These are phyloP conservation scores for Prunella strophiata DNA, from an alignment of 2,797 vertebrate species.

Conservation along the genomic window DNA sequence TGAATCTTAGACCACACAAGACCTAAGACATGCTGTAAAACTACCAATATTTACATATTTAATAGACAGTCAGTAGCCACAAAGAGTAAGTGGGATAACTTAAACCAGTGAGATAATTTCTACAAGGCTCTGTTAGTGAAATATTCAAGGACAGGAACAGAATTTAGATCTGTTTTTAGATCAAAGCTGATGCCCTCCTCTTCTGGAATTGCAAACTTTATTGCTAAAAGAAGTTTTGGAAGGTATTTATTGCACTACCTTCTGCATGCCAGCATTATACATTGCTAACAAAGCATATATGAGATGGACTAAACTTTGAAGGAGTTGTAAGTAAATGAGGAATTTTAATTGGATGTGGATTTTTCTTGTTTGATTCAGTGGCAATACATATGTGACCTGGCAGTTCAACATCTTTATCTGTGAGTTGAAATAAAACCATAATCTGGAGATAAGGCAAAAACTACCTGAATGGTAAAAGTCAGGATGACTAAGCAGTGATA, in stretches of 20 bases:
- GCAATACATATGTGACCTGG: neutral
- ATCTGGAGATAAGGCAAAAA: conserved; percentile 6
- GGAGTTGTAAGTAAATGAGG: neutral
- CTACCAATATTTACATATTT: neutral
- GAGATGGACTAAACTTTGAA: neutral
- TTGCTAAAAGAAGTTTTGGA: neutral
- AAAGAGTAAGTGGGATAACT: neutral
- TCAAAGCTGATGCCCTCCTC: neutral
- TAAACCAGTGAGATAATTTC: neutral
- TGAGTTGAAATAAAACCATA: neutral
- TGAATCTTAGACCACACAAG: neutral
- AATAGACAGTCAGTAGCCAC: neutral
- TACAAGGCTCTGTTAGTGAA: neutral
- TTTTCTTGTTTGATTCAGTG: neutral
- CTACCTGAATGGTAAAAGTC: neutral
- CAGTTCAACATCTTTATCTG: neutral
- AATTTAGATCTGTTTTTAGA: neutral
- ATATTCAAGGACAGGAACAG: neutral
- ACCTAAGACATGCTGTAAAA: neutral
- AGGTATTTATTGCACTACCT: neutral
- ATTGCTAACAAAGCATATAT: neutral
- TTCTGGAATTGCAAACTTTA: neutral
- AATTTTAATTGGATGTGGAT: neutral
- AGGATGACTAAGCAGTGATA: neutral
- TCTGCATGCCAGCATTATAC: neutral